Conservation (phyloP, 2,797 vertebrate species). For the Pantherophis alleghaniensis region DNA sequence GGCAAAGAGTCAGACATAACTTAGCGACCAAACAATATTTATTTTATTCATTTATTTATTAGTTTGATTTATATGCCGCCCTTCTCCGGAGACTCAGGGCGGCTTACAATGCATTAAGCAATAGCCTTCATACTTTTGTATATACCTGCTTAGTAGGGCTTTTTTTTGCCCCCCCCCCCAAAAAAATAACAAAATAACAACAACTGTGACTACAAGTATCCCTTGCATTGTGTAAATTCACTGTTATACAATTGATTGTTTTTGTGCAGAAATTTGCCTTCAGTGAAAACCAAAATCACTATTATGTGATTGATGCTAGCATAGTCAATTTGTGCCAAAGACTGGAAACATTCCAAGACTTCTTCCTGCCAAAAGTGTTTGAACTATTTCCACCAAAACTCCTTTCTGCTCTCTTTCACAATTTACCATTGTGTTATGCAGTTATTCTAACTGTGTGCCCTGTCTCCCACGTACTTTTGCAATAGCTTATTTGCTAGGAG, state of each 20-base stretch:
- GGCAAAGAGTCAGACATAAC: background rate
- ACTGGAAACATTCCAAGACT: background rate
- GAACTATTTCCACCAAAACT: background rate
- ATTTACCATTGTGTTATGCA: background rate
- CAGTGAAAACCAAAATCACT: background rate
- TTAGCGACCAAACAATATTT: background rate
- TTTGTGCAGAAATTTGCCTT: background rate
- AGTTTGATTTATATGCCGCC: too few relatives aligned
- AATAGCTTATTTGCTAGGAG: background rate
- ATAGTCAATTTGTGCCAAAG: background rate
- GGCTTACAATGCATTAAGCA: too few relatives aligned
- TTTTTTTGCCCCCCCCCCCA: too few relatives aligned
- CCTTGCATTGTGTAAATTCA: background rate
- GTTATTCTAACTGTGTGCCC: background rate
- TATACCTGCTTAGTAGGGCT: too few relatives aligned
- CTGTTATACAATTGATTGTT: background rate
- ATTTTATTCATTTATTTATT: too few relatives aligned
- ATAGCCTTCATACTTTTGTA: too few relatives aligned
- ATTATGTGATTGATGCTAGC: background rate
- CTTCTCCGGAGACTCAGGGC: too few relatives aligned
- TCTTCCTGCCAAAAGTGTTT: background rate
- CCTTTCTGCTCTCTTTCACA: background rate
- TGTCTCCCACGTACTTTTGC: background rate
- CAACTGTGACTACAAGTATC: background rate
- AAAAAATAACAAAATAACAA: background rate